Percentiles rank a stretch among this genome's conserved stretches.
phyloP scores from a whole-genome alignment of 2,797 vertebrate genomes.

The Anguilla pacifica region DNA sequence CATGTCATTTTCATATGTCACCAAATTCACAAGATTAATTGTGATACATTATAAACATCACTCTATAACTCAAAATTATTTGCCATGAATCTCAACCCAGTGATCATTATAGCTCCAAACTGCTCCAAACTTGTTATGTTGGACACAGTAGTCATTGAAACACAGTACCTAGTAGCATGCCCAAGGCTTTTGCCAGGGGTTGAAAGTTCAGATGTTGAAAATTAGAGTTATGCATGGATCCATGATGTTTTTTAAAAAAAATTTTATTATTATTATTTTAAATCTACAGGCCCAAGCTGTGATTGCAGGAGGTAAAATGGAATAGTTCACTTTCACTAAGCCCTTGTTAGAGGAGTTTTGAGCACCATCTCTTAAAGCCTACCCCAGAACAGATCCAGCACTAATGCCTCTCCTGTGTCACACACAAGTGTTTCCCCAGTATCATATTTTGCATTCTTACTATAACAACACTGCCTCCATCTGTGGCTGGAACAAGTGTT shows the following conservation, averaged over 20 bases:
- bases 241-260: not conserved
- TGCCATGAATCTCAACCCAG: not conserved
- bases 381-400: not conserved
- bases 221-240: not conserved
- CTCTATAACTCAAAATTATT: not conserved
- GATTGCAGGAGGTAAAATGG: not conserved
- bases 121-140: no score
- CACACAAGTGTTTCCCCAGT: not conserved
- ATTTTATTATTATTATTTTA: no score
- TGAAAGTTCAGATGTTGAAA: not conserved
- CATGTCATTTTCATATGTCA: not conserved
- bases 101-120: no score
- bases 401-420: not conserved
- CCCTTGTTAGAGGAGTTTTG: not conserved
- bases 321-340: not conserved
- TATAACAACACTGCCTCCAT: not conserved
- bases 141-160: no score
- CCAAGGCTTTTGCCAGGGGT: not conserved
- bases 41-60: not conserved
- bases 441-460: not conserved
- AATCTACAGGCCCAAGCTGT: not conserved
- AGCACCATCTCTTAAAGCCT: not conserved
- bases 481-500: not conserved
- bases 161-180: no score
- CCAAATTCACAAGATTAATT: not conserved